Percentiles rank a stretch among this genome's conserved stretches.
Evolutionary conservation across 1,140 invertebrate genomes (phyloP).

Genomic region (Tetramorium parvispinum): DNA sequence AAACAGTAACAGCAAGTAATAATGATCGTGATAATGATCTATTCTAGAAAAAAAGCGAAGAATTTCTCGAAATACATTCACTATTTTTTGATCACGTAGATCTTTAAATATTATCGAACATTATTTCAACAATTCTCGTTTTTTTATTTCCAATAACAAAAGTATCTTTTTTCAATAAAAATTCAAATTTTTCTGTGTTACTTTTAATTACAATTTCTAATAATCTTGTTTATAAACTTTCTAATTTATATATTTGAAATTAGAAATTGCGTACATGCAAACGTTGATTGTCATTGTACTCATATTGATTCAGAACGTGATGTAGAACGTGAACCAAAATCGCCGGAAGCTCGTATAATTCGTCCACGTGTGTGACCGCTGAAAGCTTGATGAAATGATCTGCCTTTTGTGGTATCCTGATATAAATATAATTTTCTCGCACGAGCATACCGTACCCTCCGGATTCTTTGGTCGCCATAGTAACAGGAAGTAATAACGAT

Average conservation of each 20-base stretch:
- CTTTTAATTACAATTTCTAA: neutral
- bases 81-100: neutral
- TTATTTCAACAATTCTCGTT: neutral
- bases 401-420: neutral
- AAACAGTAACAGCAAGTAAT: neutral
- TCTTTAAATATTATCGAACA: neutral
- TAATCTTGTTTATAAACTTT: neutral
- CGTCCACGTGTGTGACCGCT: neutral
- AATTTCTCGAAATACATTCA: neutral
- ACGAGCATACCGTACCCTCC: neutral
- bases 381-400: neutral
- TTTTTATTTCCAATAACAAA: neutral
- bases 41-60: neutral
- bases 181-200: neutral
- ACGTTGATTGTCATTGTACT: neutral
- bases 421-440: neutral
- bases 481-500: neutral
- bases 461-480: constrained; percentile 17
- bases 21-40: neutral
- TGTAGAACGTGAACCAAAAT: neutral
- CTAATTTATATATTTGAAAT: neutral
- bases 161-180: neutral
- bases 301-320: neutral
- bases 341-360: neutral
- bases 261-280: neutral